Evolutionary conservation across 2,888 invertebrate genomes (phyloP).

Genomic region (Andricus curvator): DNA sequence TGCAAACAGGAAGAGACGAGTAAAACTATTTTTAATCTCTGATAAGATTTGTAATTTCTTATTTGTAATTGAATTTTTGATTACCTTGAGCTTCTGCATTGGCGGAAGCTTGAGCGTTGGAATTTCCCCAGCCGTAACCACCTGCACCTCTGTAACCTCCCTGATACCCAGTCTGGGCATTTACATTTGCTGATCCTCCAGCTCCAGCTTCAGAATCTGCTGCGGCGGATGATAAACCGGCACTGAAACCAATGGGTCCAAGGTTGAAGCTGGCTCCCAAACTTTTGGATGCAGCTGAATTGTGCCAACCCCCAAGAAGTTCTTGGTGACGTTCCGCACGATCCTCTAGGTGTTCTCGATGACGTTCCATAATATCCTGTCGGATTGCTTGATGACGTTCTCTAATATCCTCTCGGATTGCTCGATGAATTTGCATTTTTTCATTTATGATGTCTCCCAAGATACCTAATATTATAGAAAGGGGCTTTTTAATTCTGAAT

Average conservation of each 20-base stretch:
- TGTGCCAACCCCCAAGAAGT: conserved; percentile 62
- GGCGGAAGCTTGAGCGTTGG: conserved; percentile 42
- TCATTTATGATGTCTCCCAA: neutral
- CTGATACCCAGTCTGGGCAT: neutral
- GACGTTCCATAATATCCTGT: neutral
- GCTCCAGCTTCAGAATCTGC: conserved; percentile 62
- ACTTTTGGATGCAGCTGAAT: conserved; percentile 54
- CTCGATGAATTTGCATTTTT: too few relatives aligned
- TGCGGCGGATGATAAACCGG: conserved; percentile 59
- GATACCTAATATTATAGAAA: neutral
- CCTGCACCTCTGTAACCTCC: conserved; percentile 19
- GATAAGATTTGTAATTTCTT: neutral
- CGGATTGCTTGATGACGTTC: too few relatives aligned
- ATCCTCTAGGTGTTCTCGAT: conserved; percentile 1
- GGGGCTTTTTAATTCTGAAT: neutral
- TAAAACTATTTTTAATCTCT: neutral
- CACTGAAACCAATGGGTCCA: conserved; percentile 66
- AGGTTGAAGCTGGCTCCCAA: conserved; percentile 63
- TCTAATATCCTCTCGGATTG: neutral
- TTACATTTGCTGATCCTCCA: conserved; percentile 37
- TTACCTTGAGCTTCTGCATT: conserved; percentile 44
- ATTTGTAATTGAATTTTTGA: neutral
- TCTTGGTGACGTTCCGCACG: conserved; percentile 48
- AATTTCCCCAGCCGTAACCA: conserved; percentile 25
- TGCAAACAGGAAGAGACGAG: neutral